A percentile compares a stretch with the other conserved stretches of the same genome.
Conservation (phyloP, 2,797 vertebrate species). For the Mareca strepera region DNA sequence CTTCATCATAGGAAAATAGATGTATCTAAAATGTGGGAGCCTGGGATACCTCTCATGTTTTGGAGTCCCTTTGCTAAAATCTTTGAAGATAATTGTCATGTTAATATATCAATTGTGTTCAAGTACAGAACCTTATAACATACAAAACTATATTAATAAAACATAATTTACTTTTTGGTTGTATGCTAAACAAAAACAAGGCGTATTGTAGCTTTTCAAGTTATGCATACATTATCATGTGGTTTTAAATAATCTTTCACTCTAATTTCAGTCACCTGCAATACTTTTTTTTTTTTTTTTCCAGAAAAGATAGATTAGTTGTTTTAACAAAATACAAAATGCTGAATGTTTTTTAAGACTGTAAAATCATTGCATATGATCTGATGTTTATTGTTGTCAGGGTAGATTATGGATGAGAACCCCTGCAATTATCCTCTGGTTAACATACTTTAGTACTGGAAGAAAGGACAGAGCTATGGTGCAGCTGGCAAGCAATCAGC, state of each 20-base stretch:
- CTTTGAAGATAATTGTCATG: not conserved
- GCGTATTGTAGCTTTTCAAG: not conserved
- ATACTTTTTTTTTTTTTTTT: not conserved
- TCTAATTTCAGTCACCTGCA: not conserved
- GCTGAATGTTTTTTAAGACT: not conserved
- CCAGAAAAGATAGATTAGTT: not conserved
- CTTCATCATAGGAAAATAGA: not conserved
- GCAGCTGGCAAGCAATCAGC: constrained; percentile 1
- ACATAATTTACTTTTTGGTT: not conserved
- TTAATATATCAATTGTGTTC: not conserved
- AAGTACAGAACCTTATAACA: not conserved
- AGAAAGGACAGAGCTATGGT: not conserved
- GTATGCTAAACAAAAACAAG: not conserved
- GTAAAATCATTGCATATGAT: not conserved
- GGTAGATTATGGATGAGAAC: not conserved
- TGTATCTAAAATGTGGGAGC: not conserved
- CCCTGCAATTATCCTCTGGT: not conserved
- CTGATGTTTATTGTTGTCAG: constrained; percentile 34
- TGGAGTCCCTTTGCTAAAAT: not conserved
- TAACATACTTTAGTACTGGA: constrained; percentile 35
- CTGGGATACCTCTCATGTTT: not conserved
- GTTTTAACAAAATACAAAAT: not conserved
- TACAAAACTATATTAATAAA: not conserved
- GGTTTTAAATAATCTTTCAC: not conserved
- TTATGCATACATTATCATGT: not conserved